Percentiles rank a stretch among this genome's conserved stretches.
phyloP scores from a whole-genome alignment of 2,888 invertebrate genomes.

The Hypsopygia costalis region DNA sequence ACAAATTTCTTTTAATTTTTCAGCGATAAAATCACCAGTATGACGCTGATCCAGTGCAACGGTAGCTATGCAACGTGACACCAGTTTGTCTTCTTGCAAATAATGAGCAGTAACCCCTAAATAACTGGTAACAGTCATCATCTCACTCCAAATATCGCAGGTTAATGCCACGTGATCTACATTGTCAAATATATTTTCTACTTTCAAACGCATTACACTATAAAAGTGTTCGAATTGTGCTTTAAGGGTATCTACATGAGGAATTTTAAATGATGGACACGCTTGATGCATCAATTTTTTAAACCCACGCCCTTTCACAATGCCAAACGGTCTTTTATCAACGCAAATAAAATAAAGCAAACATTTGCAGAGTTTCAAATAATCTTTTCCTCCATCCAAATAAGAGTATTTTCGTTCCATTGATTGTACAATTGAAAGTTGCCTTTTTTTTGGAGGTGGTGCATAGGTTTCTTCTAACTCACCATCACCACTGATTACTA shows the following conservation, averaged over 20 bases:
- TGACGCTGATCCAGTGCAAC: constrained; percentile 21
- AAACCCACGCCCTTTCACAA: constrained; percentile 20
- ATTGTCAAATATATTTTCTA: constrained; percentile 21
- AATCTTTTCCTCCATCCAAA: no score
- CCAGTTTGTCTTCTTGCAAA: constrained; percentile 20
- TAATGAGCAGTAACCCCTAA: constrained; percentile 25
- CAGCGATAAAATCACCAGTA: constrained; percentile 22
- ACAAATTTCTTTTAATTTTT: constrained; percentile 20
- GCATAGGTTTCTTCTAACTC: no score
- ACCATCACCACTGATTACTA: no score
- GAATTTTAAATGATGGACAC: constrained; percentile 18
- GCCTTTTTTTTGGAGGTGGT: no score
- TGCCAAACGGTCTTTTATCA: constrained; percentile 18
- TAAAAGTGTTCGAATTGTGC: constrained; percentile 22
- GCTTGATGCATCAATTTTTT: constrained; percentile 18
- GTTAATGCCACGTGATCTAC: constrained; percentile 22
- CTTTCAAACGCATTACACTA: constrained; percentile 20
- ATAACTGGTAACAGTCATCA: constrained; percentile 19
- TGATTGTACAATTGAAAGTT: no score
- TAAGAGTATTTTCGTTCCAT: no score
- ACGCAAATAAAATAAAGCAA: constrained; percentile 18
- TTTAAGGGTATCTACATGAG: constrained; percentile 20
- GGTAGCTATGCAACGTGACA: constrained; percentile 21
- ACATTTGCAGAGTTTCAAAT: no score
- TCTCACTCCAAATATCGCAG: constrained; percentile 25